A percentile compares a stretch with the other conserved stretches of the same genome.
phyloP scores from a whole-genome alignment of 2,113 vertebrate genomes.

The Corydoras maculifer region DNA sequence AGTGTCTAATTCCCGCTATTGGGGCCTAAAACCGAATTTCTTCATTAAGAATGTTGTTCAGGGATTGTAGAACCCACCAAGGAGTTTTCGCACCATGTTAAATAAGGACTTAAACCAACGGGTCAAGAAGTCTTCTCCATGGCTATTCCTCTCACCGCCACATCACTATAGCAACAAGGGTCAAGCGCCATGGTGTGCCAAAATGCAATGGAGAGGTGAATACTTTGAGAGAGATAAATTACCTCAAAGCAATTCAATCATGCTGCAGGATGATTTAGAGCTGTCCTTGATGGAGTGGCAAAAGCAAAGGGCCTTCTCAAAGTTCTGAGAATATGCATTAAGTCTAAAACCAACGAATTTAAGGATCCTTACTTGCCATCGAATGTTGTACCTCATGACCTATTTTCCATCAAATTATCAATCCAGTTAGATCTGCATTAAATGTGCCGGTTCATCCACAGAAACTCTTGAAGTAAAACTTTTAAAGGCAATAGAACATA shows the following conservation, averaged over 20 bases:
- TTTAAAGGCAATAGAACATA: background rate
- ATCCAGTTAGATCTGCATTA: background rate
- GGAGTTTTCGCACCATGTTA: constrained; percentile 44
- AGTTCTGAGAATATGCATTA: constrained; percentile 21
- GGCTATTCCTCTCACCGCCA: constrained; percentile 44
- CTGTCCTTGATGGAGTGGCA: constrained; percentile 50
- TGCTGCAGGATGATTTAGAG: constrained; percentile 41
- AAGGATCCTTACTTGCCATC: constrained; percentile 3
- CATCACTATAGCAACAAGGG: constrained; percentile 61
- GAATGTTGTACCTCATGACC: background rate
- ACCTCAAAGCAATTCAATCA: constrained; percentile 53
- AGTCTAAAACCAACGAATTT: constrained; percentile 6
- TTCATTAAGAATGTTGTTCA: constrained; percentile 60
- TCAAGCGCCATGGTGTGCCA: constrained; percentile 47
- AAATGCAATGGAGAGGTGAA: constrained; percentile 43
- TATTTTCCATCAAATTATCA: background rate
- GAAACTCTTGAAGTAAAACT: background rate
- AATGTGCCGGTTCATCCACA: background rate
- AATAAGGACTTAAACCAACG: constrained; percentile 53
- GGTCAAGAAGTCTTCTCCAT: constrained; percentile 57
- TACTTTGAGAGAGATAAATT: constrained; percentile 13
- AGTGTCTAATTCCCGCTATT: constrained; percentile 61
- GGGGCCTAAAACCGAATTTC: constrained; percentile 46
- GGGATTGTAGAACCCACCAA: constrained; percentile 46
- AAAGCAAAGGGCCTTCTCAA: constrained; percentile 31